Conservation (phyloP, 2,113 vertebrate species). For the Castor canadensis region DNA sequence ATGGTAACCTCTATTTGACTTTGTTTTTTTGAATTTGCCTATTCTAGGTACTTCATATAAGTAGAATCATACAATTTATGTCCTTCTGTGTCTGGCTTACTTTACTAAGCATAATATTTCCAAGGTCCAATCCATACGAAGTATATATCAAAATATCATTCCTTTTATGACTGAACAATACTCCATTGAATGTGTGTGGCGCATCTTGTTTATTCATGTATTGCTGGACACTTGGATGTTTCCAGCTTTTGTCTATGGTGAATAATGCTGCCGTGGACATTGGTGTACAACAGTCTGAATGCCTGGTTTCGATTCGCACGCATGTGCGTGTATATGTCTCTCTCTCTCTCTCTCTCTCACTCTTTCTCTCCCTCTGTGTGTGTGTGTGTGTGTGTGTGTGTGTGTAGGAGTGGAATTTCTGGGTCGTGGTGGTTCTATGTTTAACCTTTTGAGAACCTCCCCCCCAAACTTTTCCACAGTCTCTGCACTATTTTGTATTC, state of each 20-base stretch:
- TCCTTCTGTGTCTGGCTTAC: background rate
- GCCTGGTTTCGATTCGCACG: background rate
- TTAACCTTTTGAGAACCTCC: constrained; percentile 27
- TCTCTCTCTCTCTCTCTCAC: too few species aligned
- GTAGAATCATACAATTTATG: background rate
- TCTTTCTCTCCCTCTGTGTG: too few species aligned
- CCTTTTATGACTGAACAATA: background rate
- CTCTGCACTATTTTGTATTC: background rate
- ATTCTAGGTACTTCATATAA: background rate
- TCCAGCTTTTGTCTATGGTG: background rate
- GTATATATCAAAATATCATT: background rate
- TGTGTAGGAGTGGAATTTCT: background rate
- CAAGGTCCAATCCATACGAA: background rate
- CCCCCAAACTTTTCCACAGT: background rate
- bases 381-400: too few species aligned
- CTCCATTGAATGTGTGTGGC: background rate
- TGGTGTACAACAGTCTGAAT: background rate
- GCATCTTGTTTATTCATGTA: background rate
- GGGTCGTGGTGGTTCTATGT: background rate
- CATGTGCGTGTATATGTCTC: too few species aligned
- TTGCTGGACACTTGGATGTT: background rate
- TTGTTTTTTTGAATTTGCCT: background rate
- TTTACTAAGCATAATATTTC: background rate
- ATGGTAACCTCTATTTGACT: background rate
- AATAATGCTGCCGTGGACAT: background rate